A percentile compares a stretch with the other conserved stretches of the same genome.
phyloP scores from a whole-genome alignment of 2,888 invertebrate genomes.

The Linnaemya vulpina region DNA sequence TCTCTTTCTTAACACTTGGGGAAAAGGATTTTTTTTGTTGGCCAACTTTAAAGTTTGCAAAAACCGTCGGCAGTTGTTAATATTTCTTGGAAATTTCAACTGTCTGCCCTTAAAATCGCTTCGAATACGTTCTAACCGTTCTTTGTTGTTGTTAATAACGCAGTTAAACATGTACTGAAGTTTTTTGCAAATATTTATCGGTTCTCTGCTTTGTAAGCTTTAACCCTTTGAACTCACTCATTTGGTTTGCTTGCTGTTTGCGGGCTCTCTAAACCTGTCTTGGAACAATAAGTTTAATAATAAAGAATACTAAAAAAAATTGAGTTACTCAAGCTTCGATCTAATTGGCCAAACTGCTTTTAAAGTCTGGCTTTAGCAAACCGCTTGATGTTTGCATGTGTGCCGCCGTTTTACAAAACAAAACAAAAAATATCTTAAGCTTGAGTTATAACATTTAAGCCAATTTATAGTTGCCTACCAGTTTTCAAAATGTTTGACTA shows the following conservation, averaged over 20 bases:
- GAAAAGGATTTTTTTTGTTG: background rate
- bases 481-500: constrained; percentile 50
- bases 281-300: background rate
- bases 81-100: background rate
- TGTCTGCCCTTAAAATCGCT: background rate
- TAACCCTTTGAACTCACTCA: constrained; percentile 61
- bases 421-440: constrained; percentile 1
- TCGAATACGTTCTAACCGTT: constrained; percentile 46
- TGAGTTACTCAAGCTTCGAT: constrained; percentile 62
- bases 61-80: constrained; percentile 39
- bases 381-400: constrained; percentile 14
- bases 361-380: constrained; percentile 18
- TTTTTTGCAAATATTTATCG: constrained; percentile 22
- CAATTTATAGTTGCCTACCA: constrained; percentile 1
- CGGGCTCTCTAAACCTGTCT: constrained; percentile 67
- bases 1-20: background rate
- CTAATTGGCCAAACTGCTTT: constrained; percentile 59
- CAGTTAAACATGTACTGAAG: constrained; percentile 62
- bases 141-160: constrained; percentile 66
- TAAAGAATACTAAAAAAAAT: background rate
- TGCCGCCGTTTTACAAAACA: constrained; percentile 8
- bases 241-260: background rate
- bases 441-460: constrained; percentile 22
- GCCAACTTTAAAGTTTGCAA: background rate
- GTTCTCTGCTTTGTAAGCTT: constrained; percentile 39